Evolutionary conservation across 2,113 vertebrate species (phyloP).

Genomic region (Rhabdomys dilectus): DNA sequence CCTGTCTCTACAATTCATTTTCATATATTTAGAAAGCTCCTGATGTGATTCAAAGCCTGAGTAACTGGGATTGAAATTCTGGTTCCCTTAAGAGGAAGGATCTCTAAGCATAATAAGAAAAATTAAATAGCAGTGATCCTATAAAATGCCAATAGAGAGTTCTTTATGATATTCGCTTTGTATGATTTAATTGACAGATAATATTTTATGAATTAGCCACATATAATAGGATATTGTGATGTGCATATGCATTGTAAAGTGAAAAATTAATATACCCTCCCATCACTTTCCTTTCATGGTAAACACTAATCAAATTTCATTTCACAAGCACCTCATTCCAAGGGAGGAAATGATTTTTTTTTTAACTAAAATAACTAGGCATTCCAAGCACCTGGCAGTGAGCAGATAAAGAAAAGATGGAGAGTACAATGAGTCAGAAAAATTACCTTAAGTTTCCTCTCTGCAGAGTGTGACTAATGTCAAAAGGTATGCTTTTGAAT

Average conservation of each 20-base stretch:
- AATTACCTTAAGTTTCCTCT: neutral
- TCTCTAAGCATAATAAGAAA: slow-evolving; percentile 42
- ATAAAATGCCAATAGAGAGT: slow-evolving; percentile 6
- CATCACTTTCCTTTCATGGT: neutral
- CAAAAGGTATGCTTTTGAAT: neutral
- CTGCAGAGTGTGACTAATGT: neutral
- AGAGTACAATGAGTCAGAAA: slow-evolving; percentile 38
- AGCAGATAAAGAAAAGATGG: slow-evolving; percentile 23
- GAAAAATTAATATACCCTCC: neutral
- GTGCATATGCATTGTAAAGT: neutral
- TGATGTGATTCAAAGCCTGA: slow-evolving; percentile 15
- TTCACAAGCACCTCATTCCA: slow-evolving; percentile 11
- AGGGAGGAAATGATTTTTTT: neutral
- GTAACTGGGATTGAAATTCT: neutral
- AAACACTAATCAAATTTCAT: slow-evolving; percentile 46
- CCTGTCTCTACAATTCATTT: neutral
- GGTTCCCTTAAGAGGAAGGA: neutral
- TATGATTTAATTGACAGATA: neutral
- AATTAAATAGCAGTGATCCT: neutral
- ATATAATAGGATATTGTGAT: neutral
- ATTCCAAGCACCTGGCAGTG: neutral
- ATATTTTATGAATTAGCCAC: neutral
- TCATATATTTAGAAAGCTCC: slow-evolving; percentile 5
- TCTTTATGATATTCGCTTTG: neutral
- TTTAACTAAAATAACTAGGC: slow-evolving; percentile 44